Base-by-base conservation (phyloP, 2,113 vertebrate species). In the Nesoenas mayeri region DNA sequence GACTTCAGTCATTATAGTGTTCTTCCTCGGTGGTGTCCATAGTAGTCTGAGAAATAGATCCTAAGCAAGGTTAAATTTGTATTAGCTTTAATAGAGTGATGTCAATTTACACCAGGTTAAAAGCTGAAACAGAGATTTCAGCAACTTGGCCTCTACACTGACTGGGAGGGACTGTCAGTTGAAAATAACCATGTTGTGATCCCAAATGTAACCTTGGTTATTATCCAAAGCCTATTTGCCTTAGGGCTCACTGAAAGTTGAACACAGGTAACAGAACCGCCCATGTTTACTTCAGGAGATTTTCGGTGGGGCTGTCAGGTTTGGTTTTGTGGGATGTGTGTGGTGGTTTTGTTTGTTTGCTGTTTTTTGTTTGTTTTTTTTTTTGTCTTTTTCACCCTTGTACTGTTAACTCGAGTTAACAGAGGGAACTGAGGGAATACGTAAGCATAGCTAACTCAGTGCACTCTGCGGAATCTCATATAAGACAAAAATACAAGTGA, bases 11-110 rank as follows among this genome's bases (percentile, higher is more conserved):
- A 77, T 88, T 56, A 56, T 24, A 66, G 34, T 80, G 20, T 88
- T 96, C 80, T 95, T 95, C 81, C 66, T 93, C 90, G 93, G 92
- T 24, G 81, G 72, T 34, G 60, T 92, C 57, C 42, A 26, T 36
- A 83, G 36, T 40, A 53, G 11, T 87, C 22, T 18, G 31, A 50
- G 82, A 96, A 79, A 60, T 36, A 71, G 77, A 62, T 48, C 32
- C 48, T 48, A 81, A 66, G 50, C 31, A 64, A 57, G 11, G 54
- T 79, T 79, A 69, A 48, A 82, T 77, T 79, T 81, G 28, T 50
- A 32, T 88, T 61, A 85, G 2, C 54, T 56, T 53, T 60, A 77
- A 94, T 73, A 54, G 15, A 72, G 62, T 89, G 44, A 48, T 18
- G 57, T 81, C 64, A 32, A 6, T 91, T 84, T 91, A n/a, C 42